Percentiles rank a stretch among this genome's conserved stretches.
Evolutionary conservation across 2,797 vertebrate genomes (phyloP).

Genomic region (Vireo griseus): DNA sequence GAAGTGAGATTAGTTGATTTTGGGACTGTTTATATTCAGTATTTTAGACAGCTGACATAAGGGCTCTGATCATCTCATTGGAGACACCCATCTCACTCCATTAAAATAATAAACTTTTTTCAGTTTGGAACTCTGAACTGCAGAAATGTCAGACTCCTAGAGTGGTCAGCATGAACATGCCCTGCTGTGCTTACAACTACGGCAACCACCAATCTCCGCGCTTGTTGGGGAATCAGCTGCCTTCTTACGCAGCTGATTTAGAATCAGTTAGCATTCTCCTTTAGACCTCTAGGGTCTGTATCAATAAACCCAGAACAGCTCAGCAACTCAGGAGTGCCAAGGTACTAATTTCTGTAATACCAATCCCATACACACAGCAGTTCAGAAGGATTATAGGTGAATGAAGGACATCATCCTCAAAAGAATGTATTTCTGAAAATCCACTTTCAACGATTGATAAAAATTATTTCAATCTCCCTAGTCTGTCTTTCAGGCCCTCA

Average conservation of each 20-base stretch:
- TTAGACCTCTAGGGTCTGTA: neutral
- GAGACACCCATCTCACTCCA: neutral
- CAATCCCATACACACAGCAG: neutral
- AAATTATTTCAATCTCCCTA: neutral
- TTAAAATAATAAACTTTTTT: neutral
- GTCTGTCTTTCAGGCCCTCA: neutral
- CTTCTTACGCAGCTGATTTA: neutral
- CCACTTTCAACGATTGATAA: neutral
- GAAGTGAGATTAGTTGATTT: slow-evolving; percentile 16
- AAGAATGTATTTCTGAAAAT: neutral
- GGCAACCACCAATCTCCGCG: neutral
- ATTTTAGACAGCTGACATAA: neutral
- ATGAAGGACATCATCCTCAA: neutral
- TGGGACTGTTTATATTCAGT: neutral
- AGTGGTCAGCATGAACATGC: neutral
- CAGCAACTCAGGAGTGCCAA: neutral
- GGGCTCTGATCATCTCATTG: neutral
- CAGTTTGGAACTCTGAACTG: neutral
- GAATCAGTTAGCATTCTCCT: neutral
- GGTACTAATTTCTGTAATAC: neutral
- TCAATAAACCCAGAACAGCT: neutral
- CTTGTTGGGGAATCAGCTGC: neutral
- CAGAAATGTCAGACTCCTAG: neutral
- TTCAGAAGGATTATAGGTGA: neutral
- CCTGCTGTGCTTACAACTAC: neutral